Evolutionary conservation across 2,888 invertebrate genomes (phyloP).

Genomic region (Opisthograptis luteolata): DNA sequence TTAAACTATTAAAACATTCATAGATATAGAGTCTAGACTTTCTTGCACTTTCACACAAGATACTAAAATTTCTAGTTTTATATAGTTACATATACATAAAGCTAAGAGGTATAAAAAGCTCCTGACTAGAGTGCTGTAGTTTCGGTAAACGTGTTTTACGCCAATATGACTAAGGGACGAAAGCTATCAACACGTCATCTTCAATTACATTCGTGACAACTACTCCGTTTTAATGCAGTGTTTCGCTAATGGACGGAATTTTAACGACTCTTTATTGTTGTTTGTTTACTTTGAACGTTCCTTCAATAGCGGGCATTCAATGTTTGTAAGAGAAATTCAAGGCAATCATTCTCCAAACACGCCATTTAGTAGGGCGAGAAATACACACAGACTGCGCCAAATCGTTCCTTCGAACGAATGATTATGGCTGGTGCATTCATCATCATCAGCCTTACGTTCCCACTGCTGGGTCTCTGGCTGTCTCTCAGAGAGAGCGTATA

Average conservation of each 20-base stretch:
- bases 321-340: constrained; percentile 6
- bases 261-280: constrained; percentile 23
- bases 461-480: no score
- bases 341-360: constrained; percentile 9
- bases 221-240: constrained; percentile 14
- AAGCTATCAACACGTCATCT: constrained; percentile 13
- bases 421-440: no score
- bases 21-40: constrained; percentile 13
- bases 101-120: neutral
- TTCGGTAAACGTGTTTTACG: constrained; percentile 12
- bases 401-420: neutral
- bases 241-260: constrained; percentile 17
- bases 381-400: neutral
- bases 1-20: constrained; percentile 35
- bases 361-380: neutral
- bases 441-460: no score
- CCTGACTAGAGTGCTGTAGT: constrained; percentile 9
- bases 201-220: constrained; percentile 17
- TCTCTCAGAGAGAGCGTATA: no score
- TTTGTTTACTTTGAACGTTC: constrained; percentile 22
- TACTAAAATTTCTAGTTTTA: neutral
- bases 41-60: constrained; percentile 27
- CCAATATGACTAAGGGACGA: constrained; percentile 8
- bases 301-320: constrained; percentile 1
- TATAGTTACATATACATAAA: neutral